These are phyloP conservation scores for Rhinatrema bivittatum DNA, from an alignment of 2,797 vertebrate genomes.

Conservation along the genomic window DNA sequence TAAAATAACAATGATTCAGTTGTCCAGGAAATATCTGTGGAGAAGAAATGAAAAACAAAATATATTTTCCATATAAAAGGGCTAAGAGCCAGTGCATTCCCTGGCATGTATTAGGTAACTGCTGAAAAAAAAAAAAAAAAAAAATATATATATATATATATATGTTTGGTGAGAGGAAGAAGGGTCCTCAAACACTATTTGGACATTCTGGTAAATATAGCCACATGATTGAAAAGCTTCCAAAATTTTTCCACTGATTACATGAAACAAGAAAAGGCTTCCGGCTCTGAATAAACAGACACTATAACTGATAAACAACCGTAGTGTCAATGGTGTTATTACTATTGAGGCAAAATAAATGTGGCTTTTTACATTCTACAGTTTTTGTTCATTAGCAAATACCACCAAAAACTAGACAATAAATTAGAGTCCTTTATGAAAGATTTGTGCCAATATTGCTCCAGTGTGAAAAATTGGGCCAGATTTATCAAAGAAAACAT, in stretches of 20 bases:
- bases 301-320: constrained; percentile 10
- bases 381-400: no score
- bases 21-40: constrained; percentile 10
- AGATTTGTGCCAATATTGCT: no score
- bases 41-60: constrained; percentile 8
- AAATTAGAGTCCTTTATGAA: no score
- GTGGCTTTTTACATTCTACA: no score
- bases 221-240: not conserved
- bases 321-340: not conserved
- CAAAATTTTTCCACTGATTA: not conserved
- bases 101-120: not conserved
- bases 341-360: constrained; percentile 13
- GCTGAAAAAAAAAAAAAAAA: no score
- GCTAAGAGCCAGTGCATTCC: not conserved
- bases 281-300: constrained; percentile 1
- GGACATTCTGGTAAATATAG: not conserved
- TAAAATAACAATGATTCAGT: constrained; percentile 10
- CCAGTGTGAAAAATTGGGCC: no score
- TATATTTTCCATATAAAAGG: constrained; percentile 3
- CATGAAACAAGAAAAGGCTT: not conserved
- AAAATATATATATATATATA: no score
- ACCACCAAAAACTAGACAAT: no score
- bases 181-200: constrained; percentile 1
- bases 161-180: not conserved
- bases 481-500: no score